phyloP scores from a whole-genome alignment of 2,113 vertebrate genomes.

The Protomyctophum bolini region DNA sequence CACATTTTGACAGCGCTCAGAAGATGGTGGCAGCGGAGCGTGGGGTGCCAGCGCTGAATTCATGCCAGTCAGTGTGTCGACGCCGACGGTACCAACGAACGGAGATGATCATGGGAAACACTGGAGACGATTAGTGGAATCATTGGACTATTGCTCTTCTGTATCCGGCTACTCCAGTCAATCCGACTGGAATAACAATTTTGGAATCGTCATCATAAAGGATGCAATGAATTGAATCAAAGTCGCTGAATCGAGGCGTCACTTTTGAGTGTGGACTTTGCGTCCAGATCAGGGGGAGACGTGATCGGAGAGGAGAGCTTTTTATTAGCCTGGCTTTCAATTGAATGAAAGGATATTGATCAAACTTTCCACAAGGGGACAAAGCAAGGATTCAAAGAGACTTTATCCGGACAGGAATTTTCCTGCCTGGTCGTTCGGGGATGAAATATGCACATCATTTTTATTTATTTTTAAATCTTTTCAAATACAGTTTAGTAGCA shows the following conservation, averaged over 20 bases:
- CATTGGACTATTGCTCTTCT: constrained; percentile 25
- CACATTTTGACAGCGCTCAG: constrained; percentile 36
- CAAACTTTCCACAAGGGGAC: constrained; percentile 62
- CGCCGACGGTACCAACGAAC: constrained; percentile 27
- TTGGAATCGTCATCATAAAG: constrained; percentile 7
- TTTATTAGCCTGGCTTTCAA: constrained; percentile 50
- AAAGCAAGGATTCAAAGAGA: background rate
- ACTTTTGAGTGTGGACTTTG: constrained; percentile 51
- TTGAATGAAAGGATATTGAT: constrained; percentile 33
- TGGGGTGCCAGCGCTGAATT: constrained; percentile 15
- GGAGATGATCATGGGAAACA: background rate
- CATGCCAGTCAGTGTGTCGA: constrained; percentile 18
- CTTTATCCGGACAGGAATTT: constrained; percentile 20
- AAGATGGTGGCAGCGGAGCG: constrained; percentile 67
- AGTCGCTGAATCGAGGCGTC: constrained; percentile 42
- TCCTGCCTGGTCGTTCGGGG: background rate
- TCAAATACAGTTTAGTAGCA: too few species aligned
- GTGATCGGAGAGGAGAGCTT: constrained; percentile 48
- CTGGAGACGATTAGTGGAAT: constrained; percentile 24
- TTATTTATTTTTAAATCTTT: background rate
- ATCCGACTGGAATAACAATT: constrained; percentile 31
- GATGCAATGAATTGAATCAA: constrained; percentile 27
- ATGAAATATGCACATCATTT: background rate
- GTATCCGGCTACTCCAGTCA: constrained; percentile 11
- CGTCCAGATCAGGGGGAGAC: constrained; percentile 10